Base-by-base conservation (phyloP, 2,797 vertebrate genomes). In the Eremophila alpestris region DNA sequence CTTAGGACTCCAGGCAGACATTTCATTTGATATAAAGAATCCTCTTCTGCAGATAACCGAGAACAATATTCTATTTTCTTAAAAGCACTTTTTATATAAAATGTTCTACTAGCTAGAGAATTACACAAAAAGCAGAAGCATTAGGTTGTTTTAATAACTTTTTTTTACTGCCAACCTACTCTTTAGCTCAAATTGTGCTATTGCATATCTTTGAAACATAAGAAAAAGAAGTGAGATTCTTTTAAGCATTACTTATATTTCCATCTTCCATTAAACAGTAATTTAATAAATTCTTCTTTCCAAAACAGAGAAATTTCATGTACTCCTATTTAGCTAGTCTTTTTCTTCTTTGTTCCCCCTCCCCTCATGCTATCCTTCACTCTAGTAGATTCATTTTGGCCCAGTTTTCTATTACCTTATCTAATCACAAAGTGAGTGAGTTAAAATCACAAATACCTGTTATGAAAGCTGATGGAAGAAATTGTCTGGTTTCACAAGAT, bases 11-110 rank as follows among this genome's bases (percentile, higher is more conserved):
- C 23, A 82, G 45, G 45, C 38, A 87, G 89, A 54, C 17, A 41
- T 84, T 89, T 83, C 43, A 87, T 84, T 84, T 89, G 52, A 83
- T 63, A 70, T 79, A 74, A 91, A 93, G 63, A 83, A 93, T 77
- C 27, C 24, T 80, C 56, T 87, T 89, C 84, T 89, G 30, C 75
- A 92, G 84, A 41, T 63, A 87, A 69, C 48, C 48, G 27, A 81
- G 51, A 92, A 64, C 19, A 87, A 83, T 32, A 70, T 21, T 84
- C 51, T 7, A 20, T 90, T 92, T 96, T 69, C 48, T 87, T 84
- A 95, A 92, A 93, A 46, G 45, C 11, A 46, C 18, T 86, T 87
- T 83, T 52, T 34, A 30, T 87, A 79, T 24, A 69, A 87, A 73
- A 81, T 65, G 40, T 76, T 90, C 23, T 10, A 51, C 32, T 45